Conservation (phyloP, 2,113 vertebrate species). For the Malaclemys terrapin region DNA sequence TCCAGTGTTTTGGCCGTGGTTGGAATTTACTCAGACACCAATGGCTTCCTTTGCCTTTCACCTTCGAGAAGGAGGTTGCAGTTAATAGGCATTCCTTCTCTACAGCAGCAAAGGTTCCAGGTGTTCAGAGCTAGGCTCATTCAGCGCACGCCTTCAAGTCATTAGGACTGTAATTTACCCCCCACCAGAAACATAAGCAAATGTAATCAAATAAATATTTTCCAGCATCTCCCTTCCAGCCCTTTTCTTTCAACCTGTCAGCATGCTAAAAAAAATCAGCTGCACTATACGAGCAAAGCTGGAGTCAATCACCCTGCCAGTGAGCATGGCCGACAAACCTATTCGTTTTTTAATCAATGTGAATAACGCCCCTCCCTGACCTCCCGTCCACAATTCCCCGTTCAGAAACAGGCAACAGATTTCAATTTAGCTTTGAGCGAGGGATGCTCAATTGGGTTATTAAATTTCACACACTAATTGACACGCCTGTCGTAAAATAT, state of each 20-base stretch:
- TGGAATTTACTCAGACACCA: background rate
- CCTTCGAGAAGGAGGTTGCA: background rate
- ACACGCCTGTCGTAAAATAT: conserved; percentile 65
- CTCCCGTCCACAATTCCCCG: background rate
- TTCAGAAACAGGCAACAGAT: conserved; percentile 61
- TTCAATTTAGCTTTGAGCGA: conserved; percentile 70
- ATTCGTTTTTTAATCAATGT: background rate
- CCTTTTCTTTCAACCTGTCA: background rate
- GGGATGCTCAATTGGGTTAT: conserved; percentile 73
- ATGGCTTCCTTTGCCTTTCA: background rate
- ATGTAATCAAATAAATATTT: background rate
- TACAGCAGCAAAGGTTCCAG: accelerated
- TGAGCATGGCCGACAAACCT: conserved; percentile 8
- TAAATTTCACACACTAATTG: conserved; percentile 81
- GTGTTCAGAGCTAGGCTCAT: background rate
- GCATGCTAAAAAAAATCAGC: background rate
- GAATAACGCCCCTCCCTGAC: background rate
- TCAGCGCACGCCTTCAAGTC: background rate
- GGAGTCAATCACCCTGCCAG: background rate
- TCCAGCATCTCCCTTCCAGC: background rate
- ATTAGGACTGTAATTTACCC: background rate
- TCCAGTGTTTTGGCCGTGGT: background rate
- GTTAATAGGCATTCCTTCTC: background rate
- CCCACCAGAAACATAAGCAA: background rate
- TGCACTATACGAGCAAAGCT: background rate